Evolutionary conservation across 2,113 vertebrate species (phyloP), one percentile per base, ranked within the genome.

Genomic region (Phodopus roborovskii): DNA sequence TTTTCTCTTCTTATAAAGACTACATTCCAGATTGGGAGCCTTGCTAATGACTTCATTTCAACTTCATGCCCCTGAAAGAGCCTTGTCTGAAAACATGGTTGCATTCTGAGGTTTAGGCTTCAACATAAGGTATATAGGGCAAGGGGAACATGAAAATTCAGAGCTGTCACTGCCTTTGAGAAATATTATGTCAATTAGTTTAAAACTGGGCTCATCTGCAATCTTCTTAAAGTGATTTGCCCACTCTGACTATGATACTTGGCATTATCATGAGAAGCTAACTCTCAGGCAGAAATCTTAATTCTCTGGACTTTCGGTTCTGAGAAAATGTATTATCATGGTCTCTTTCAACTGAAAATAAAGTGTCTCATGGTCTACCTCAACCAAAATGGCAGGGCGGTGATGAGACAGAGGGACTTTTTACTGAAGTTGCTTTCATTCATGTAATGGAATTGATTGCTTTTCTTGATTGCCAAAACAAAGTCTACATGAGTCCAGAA

Each of bases 191-290:
- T 33, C 45, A 53, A 12, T 56, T 30, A 53, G 13, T 8, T 77
- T 20, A 93, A 0, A 45, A 16, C 3, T 1, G 0, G 30, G 8
- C 22, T 84, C 89, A 45, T 58, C 79, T 82, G 17, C 3, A 60
- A 53, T 3, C 5, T 93, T 45, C 78, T 78, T 73, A 75, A 95
- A 90, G 45, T 73, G 30, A 91, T 74, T 92, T 92, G 24, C 42
- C 56, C 45, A 73, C 26, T n/a, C 74, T 84, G 64, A 84, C 75
- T 62, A 3, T 42, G 42, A 95, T 20, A 33, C 3, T 39, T 68
- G 94, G 73, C 8, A 71, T 84, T 71, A 91, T 85, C n/a, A 33
- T n/a, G 39, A 30, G 48, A 91, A 97, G 90, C 9, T 45, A 88
- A 89, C 48, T 89, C 83, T 96, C 33, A 24, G 58, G 64, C 8